Percentiles rank a stretch among this genome's conserved stretches.
These are phyloP conservation scores for Aegypius monachus DNA, from an alignment of 2,113 vertebrate species.

Conservation along the genomic window DNA sequence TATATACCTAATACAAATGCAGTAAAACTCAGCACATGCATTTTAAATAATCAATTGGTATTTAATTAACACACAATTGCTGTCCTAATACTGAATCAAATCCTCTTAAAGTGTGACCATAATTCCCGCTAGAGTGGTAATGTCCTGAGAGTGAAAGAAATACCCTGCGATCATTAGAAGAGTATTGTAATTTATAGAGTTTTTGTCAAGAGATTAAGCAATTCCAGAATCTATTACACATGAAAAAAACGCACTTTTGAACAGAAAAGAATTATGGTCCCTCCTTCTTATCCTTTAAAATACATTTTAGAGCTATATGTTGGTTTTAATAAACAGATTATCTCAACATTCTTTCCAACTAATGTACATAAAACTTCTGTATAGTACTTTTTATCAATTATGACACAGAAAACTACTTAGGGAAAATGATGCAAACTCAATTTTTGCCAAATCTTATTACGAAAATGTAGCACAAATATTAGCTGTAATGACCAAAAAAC, in stretches of 20 bases:
- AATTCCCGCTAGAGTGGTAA: constrained; percentile 51
- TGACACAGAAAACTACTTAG: neutral
- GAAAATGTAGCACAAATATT: neutral
- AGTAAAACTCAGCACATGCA: neutral
- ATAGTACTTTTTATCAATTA: neutral
- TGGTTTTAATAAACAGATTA: neutral
- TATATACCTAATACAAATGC: neutral
- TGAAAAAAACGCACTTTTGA: neutral
- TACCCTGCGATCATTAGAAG: constrained; percentile 30
- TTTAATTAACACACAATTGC: constrained; percentile 56
- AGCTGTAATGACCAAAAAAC: neutral
- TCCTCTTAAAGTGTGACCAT: constrained; percentile 61
- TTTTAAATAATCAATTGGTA: constrained; percentile 56
- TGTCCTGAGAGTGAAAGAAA: constrained; percentile 51
- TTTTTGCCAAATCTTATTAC: neutral
- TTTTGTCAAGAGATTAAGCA: constrained; percentile 59
- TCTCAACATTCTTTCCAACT: neutral
- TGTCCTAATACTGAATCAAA: constrained; percentile 42
- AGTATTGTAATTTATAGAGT: constrained; percentile 22
- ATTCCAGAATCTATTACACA: constrained; percentile 26
- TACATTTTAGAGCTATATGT: neutral
- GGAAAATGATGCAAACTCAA: neutral
- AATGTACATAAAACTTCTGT: neutral
- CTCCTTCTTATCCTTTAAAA: neutral
- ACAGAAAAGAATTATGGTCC: neutral